Evolutionary conservation across 1,140 invertebrate genomes (phyloP).

Genomic region (Ips nitidus): DNA sequence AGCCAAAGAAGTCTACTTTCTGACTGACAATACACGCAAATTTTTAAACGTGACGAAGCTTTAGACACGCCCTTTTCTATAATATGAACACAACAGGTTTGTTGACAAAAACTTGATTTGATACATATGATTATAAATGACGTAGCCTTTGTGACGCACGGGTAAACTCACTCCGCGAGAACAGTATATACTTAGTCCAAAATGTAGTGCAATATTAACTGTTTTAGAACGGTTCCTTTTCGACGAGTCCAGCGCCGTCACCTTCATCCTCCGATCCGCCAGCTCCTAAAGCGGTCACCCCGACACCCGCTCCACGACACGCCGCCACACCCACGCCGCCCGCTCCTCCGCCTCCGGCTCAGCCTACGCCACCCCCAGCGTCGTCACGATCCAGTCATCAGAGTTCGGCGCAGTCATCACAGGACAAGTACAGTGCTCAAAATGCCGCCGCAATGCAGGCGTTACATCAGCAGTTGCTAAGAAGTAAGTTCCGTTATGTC

Average conservation of each 20-base stretch:
- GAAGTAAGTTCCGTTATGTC: slow-evolving; percentile 58
- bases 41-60: too few species aligned
- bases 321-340: slow-evolving; percentile 55
- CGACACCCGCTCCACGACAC: slow-evolving; percentile 56
- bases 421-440: slow-evolving; percentile 64
- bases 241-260: slow-evolving; percentile 52
- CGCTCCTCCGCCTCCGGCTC: slow-evolving; percentile 48
- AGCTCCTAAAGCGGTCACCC: slow-evolving; percentile 59
- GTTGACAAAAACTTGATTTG: too few species aligned
- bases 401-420: slow-evolving; percentile 57
- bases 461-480: slow-evolving; percentile 73
- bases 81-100: too few species aligned
- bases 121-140: too few species aligned
- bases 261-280: slow-evolving; percentile 51
- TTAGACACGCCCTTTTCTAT: too few species aligned
- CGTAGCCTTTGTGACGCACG: too few species aligned
- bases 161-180: too few species aligned
- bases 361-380: slow-evolving; percentile 52
- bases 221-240: slow-evolving; percentile 49
- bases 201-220: too few species aligned
- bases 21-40: too few species aligned
- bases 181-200: too few species aligned
- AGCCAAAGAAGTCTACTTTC: too few species aligned
- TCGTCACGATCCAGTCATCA: slow-evolving; percentile 53
- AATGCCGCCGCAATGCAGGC: slow-evolving; percentile 78